Evolutionary conservation across 2,797 vertebrate species (phyloP).

Genomic region (Pangasius krempfi): DNA sequence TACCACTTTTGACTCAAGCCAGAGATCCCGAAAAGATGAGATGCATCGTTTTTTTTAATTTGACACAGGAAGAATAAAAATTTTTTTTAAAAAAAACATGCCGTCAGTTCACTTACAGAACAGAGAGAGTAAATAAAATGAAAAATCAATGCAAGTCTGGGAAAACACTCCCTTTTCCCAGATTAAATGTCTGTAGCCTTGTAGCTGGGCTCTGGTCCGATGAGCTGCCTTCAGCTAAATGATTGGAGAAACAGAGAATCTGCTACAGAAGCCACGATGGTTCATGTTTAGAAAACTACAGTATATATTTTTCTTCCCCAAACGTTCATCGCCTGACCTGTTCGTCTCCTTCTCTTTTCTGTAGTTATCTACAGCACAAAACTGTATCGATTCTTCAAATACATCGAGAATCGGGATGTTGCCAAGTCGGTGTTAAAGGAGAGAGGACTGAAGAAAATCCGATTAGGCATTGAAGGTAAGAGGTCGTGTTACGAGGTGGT

Average conservation of each 20-base stretch:
- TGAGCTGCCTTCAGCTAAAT: not conserved
- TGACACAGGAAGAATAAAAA: too few relatives aligned
- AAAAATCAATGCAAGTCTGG: not conserved
- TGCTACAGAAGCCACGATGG: not conserved
- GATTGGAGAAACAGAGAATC: not conserved
- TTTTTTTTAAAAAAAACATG: too few relatives aligned
- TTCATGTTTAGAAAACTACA: not conserved
- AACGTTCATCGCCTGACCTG: not conserved
- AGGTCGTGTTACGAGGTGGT: not conserved
- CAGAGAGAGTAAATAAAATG: not conserved
- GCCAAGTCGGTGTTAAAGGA: slow-evolving; percentile 97
- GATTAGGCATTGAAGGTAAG: slow-evolving; percentile 96
- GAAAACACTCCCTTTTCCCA: not conserved
- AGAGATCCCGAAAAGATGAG: too few relatives aligned
- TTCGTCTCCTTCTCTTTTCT: slow-evolving; percentile 45
- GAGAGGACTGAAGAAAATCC: slow-evolving; percentile 95
- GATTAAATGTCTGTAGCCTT: not conserved
- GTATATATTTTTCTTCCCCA: not conserved
- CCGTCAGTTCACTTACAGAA: not conserved
- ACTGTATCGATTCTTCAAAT: slow-evolving; percentile 98
- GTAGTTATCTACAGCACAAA: slow-evolving; percentile 99
- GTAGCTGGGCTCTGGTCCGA: not conserved
- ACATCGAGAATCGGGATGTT: slow-evolving; percentile 97
- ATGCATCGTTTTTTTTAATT: too few relatives aligned
- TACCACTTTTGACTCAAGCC: too few relatives aligned